Conservation (phyloP, 2,888 invertebrate genomes). For the Aproaerema taeniolella region DNA sequence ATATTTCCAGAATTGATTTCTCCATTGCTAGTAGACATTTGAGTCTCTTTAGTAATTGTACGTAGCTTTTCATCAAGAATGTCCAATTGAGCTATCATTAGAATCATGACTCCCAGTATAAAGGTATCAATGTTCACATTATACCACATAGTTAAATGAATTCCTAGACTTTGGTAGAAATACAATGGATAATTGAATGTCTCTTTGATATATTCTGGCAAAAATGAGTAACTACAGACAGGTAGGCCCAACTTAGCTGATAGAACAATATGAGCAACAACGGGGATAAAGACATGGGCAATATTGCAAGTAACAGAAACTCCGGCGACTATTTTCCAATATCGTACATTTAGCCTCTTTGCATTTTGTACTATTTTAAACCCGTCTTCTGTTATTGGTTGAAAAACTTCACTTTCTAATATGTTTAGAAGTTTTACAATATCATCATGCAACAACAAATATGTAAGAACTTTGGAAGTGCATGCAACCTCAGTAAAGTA, state of each 20-base stretch:
- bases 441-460: slow-evolving; percentile 30
- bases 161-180: slow-evolving; percentile 43
- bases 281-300: slow-evolving; percentile 29
- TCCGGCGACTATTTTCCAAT: slow-evolving; percentile 36
- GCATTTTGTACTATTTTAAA: slow-evolving; percentile 31
- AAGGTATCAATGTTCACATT: slow-evolving; percentile 47
- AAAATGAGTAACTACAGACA: slow-evolving; percentile 41
- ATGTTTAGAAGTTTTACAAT: slow-evolving; percentile 31
- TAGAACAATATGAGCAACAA: slow-evolving; percentile 33
- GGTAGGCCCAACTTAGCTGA: slow-evolving; percentile 31
- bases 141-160: slow-evolving; percentile 39
- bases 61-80: slow-evolving; percentile 42
- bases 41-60: slow-evolving; percentile 32
- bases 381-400: slow-evolving; percentile 30
- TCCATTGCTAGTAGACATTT: too few relatives aligned
- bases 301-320: slow-evolving; percentile 32
- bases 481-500: slow-evolving; percentile 40
- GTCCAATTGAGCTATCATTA: slow-evolving; percentile 47
- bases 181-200: slow-evolving; percentile 39
- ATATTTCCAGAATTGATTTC: slow-evolving; percentile 1
- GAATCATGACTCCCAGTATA: slow-evolving; percentile 42
- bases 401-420: slow-evolving; percentile 43
- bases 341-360: slow-evolving; percentile 35
- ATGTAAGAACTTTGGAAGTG: slow-evolving; percentile 40
- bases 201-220: slow-evolving; percentile 32